Percentiles rank a stretch among this genome's conserved stretches.
Evolutionary conservation across 2,113 vertebrate species (phyloP).

Genomic region (Lethenteron reissneri): DNA sequence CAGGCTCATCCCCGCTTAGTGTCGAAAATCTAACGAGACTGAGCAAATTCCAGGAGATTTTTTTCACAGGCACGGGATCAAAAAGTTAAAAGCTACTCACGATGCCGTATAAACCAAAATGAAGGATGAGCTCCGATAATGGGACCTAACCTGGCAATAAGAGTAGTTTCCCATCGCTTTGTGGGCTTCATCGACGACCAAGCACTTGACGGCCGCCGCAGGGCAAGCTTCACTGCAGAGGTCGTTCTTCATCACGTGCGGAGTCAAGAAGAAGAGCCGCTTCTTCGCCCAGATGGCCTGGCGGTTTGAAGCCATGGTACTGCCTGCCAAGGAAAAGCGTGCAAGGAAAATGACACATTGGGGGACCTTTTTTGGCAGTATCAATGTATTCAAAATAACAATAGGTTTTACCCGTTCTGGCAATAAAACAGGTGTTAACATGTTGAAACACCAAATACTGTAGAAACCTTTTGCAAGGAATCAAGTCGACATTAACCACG

Average conservation of each 20-base stretch:
- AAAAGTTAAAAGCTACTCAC: too few relatives aligned
- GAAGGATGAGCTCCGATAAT: too few relatives aligned
- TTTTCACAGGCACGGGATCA: too few relatives aligned
- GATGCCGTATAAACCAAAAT: too few relatives aligned
- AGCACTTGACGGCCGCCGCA: conserved; percentile 46
- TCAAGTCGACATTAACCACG: too few relatives aligned
- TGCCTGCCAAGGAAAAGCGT: conserved; percentile 25
- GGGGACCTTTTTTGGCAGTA: background rate
- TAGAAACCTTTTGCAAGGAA: too few relatives aligned
- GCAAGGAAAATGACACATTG: background rate
- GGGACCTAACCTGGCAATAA: conserved; percentile 55
- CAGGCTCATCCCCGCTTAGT: too few relatives aligned
- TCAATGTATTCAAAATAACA: conserved; percentile 3
- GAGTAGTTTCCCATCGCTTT: conserved; percentile 81
- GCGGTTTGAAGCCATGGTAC: conserved; percentile 39
- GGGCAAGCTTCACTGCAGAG: conserved; percentile 57
- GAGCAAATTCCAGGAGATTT: too few relatives aligned
- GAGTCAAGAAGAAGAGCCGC: conserved; percentile 73
- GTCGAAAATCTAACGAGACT: too few relatives aligned
- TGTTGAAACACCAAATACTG: too few relatives aligned
- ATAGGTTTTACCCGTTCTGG: too few relatives aligned
- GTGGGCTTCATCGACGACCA: conserved; percentile 88
- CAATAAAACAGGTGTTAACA: too few relatives aligned
- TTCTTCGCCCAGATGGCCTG: conserved; percentile 42
- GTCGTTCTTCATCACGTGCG: conserved; percentile 88